Percentiles rank a stretch among this genome's conserved stretches.
phyloP scores from a whole-genome alignment of 2,888 invertebrate genomes.

The Hypolimnas misippus region DNA sequence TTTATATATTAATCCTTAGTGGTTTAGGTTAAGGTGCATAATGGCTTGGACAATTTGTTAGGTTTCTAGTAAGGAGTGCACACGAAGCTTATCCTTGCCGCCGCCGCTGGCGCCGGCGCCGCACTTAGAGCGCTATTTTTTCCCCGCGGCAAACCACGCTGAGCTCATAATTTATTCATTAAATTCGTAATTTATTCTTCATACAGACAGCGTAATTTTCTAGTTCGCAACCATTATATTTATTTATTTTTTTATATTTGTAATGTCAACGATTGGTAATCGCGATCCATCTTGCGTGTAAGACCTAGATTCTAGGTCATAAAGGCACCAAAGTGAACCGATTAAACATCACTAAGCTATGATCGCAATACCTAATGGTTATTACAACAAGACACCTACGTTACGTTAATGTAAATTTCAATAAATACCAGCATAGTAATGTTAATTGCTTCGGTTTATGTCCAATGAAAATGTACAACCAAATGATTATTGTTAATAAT shows the following conservation, averaged over 20 bases:
- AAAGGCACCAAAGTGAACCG: constrained; percentile 4
- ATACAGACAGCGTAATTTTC: constrained; percentile 60
- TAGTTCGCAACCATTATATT: constrained; percentile 61
- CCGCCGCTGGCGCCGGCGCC: constrained; percentile 71
- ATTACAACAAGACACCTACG: constrained; percentile 3
- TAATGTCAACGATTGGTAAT: not conserved
- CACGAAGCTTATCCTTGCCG: constrained; percentile 70
- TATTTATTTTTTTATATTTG: constrained; percentile 8
- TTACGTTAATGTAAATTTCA: constrained; percentile 1
- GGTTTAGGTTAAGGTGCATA: constrained; percentile 49
- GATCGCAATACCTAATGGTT: not conserved
- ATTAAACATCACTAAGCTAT: not conserved
- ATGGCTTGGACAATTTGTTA: constrained; percentile 45
- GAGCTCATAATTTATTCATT: constrained; percentile 80
- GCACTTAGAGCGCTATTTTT: constrained; percentile 77
- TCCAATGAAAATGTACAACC: not conserved
- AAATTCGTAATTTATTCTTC: constrained; percentile 74
- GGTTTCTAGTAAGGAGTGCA: constrained; percentile 60
- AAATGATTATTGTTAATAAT: not conserved
- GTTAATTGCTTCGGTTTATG: not conserved
- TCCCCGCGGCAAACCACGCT: constrained; percentile 67
- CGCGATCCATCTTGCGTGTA: constrained; percentile 4
- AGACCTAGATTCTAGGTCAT: constrained; percentile 37
- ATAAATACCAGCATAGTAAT: constrained; percentile 9
- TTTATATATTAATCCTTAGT: constrained; percentile 50